Evolutionary conservation across 1,140 invertebrate species (phyloP).

Genomic region (Dendroctonus ponderosae): DNA sequence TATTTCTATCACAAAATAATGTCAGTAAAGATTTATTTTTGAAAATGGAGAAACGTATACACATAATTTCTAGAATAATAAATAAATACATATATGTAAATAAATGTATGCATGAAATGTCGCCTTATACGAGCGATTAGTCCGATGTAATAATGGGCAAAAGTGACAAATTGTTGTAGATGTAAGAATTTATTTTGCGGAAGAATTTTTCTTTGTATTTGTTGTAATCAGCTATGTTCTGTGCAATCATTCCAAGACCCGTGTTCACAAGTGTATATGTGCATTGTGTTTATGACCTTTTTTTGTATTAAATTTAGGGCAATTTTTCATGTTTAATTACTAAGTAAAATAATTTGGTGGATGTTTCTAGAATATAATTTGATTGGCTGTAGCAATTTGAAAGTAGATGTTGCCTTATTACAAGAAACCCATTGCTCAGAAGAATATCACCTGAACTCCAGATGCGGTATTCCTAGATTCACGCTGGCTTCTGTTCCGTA

Average conservation of each 20-base stretch:
- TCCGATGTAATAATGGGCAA: slow-evolving; percentile 2
- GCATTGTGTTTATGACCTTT: slow-evolving; percentile 44
- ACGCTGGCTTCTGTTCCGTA: too few relatives aligned
- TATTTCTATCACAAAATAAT: slow-evolving; percentile 2
- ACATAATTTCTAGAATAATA: slow-evolving; percentile 32
- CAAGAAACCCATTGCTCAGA: too few relatives aligned
- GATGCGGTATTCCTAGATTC: too few relatives aligned
- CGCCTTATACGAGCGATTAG: slow-evolving; percentile 8
- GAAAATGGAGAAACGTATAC: slow-evolving; percentile 45
- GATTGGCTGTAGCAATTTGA: too few relatives aligned
- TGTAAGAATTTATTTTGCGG: slow-evolving; percentile 16
- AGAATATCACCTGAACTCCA: too few relatives aligned
- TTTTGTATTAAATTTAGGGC: slow-evolving; percentile 37
- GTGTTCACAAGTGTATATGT: slow-evolving; percentile 39
- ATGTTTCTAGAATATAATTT: too few relatives aligned
- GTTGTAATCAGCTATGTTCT: slow-evolving; percentile 17
- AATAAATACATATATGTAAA: slow-evolving; percentile 29
- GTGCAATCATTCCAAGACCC: slow-evolving; percentile 23
- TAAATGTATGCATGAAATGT: too few relatives aligned
- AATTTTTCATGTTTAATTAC: slow-evolving; percentile 8
- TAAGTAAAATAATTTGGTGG: too few relatives aligned
- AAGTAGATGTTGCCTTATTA: too few relatives aligned
- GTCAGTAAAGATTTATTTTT: slow-evolving; percentile 49
- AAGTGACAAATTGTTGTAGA: slow-evolving; percentile 10
- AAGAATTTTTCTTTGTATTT: slow-evolving; percentile 3